Evolutionary conservation across 1,140 invertebrate species (phyloP).

Genomic region (Neodiprion lecontei): DNA sequence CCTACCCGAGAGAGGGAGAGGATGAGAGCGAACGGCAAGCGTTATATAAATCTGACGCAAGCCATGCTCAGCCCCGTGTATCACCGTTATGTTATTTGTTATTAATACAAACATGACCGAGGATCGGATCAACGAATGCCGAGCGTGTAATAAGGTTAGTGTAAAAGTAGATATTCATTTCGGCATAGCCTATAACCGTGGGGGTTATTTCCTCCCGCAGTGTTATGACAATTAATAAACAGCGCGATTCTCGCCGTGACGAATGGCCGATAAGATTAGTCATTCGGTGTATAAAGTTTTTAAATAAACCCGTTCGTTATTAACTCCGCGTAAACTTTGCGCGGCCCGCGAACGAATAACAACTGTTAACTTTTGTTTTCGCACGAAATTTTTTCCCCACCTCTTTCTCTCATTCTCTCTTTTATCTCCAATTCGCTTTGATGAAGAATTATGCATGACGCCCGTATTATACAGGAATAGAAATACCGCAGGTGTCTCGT

Average conservation of each 20-base stretch:
- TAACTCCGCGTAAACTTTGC: neutral
- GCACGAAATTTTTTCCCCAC: neutral
- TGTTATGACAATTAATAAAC: conserved; percentile 8
- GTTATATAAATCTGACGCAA: neutral
- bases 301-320: neutral
- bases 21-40: no score
- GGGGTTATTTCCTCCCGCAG: neutral
- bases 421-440: no score
- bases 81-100: conserved; percentile 3
- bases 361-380: neutral
- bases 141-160: neutral
- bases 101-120: conserved; percentile 1
- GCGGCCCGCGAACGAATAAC: neutral
- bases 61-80: neutral
- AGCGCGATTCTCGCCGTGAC: neutral
- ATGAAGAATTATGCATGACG: neutral
- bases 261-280: neutral
- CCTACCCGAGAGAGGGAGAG: no score
- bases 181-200: no score
- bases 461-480: no score
- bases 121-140: neutral
- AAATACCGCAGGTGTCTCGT: conserved; percentile 1
- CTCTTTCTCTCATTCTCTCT: no score
- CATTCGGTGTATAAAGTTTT: neutral
- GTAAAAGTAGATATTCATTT: no score